phyloP scores from a whole-genome alignment of 2,797 vertebrate species.

The Poecilia wingei region DNA sequence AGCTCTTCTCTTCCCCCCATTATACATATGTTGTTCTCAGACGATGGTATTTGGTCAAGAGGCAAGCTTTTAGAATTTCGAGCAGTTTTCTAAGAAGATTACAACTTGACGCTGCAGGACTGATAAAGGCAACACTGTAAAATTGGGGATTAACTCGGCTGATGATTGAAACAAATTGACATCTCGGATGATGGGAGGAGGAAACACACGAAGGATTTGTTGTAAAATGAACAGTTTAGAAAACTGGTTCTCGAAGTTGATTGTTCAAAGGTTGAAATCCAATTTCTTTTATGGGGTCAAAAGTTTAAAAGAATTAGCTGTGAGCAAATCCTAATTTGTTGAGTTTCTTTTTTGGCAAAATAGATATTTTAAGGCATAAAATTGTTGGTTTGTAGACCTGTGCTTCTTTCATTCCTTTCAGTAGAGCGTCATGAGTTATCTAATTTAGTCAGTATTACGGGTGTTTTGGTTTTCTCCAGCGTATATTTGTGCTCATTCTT shows the following conservation, averaged over 20 bases:
- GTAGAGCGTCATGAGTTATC: background rate
- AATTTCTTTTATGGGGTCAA: background rate
- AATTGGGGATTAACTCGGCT: background rate
- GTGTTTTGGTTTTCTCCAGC: background rate
- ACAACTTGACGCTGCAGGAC: conserved; percentile 4
- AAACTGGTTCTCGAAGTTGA: background rate
- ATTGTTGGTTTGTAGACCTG: background rate
- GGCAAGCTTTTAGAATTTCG: background rate
- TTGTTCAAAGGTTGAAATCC: background rate
- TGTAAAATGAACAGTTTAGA: background rate
- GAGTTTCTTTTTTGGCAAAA: background rate
- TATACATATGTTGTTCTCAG: background rate
- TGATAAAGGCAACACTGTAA: background rate
- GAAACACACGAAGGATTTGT: background rate
- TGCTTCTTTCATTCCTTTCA: background rate
- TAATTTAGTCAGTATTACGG: background rate
- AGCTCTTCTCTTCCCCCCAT: background rate
- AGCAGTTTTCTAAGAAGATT: conserved; percentile 9
- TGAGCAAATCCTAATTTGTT: background rate
- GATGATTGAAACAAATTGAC: background rate
- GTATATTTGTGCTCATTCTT: background rate
- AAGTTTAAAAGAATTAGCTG: background rate
- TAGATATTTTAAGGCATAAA: background rate
- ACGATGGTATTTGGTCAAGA: background rate
- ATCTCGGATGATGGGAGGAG: background rate